These are phyloP conservation scores for Zele albiditarsus DNA, from an alignment of 2,888 invertebrate genomes.

Conservation along the genomic window DNA sequence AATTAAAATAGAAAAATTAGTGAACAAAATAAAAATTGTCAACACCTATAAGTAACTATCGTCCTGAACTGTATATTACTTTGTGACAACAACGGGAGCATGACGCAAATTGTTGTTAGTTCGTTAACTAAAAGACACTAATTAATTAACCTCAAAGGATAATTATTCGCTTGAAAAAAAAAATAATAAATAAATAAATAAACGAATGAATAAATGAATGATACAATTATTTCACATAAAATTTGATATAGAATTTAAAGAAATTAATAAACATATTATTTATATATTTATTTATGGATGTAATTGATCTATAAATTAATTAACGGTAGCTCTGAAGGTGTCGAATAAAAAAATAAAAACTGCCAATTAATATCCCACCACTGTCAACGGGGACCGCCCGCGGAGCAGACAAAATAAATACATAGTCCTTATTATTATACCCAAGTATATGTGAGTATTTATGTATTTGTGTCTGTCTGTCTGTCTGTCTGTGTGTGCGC, in stretches of 20 bases:
- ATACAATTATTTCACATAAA: not conserved
- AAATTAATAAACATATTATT: not conserved
- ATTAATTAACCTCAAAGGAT: not conserved
- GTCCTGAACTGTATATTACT: not conserved
- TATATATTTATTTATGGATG: not conserved
- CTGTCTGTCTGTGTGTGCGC: slow-evolving; percentile 37
- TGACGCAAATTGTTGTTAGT: not conserved
- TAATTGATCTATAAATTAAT: slow-evolving; percentile 6
- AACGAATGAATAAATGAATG: not conserved
- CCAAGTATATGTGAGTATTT: not conserved
- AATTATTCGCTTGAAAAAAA: not conserved
- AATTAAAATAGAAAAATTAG: not conserved
- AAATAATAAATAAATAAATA: not conserved
- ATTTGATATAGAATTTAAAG: not conserved
- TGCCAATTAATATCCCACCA: slow-evolving; percentile 49
- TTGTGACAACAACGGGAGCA: slow-evolving; percentile 14
- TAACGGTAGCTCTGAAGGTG: slow-evolving; percentile 22
- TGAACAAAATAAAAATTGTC: slow-evolving; percentile 9
- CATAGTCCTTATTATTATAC: not conserved
- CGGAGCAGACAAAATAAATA: slow-evolving; percentile 27
- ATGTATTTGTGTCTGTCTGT: not conserved
- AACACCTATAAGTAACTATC: not conserved
- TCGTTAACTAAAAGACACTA: not conserved
- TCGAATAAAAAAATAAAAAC: slow-evolving; percentile 47
- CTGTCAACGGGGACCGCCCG: slow-evolving; percentile 48